Evolutionary conservation across 2,113 vertebrate species (phyloP), one percentile per base, ranked within the genome.

Genomic region (Malurus melanocephalus): DNA sequence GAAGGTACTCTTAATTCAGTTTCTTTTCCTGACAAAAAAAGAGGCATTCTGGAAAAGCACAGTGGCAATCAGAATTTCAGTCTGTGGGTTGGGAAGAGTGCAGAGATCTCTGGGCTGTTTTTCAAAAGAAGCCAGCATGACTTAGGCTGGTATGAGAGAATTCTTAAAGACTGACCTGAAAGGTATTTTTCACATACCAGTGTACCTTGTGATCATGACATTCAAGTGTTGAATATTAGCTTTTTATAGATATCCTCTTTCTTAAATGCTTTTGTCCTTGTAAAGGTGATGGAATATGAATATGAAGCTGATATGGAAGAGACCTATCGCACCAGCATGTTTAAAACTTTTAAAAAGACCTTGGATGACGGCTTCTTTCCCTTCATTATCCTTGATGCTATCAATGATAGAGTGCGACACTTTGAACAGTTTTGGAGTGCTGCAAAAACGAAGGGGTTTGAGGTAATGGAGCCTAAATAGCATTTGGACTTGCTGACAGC

Each of bases 401-500:
- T 99, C 87, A 99, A 99, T 89, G 98, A 99, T 86, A 97, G 97
- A 94, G 99, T 99, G 72, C 98, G 99, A 91, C 98, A 99, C 92
- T 99, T 99, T 93, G 99, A 99, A 79, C 99, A 99, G 95, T 99
- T 99, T 94, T 99, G 99, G 99, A 99, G 99, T 73, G 98, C 99
- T 84, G 99, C 99, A 68, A 99, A 99, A 97, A 99, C 99, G 17
- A 99, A 99, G 95, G 99, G 99, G 9, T 99, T 99, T 96, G 99
- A 99, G 98, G 99, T 99, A 97, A 93, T 92, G 48, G 53, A 51
- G 46, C 35, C 45, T 85, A 57, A 64, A 87, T 76, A 42, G 46
- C 11, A 38, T 89, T 73, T 81, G 45, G 76, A 38, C 35, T 85
- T 38, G 22, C 45, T 85, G 56, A 35, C 24, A 35, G 19, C 11